Conservation (phyloP, 2,888 invertebrate genomes). For the Linnaemya vulpina region DNA sequence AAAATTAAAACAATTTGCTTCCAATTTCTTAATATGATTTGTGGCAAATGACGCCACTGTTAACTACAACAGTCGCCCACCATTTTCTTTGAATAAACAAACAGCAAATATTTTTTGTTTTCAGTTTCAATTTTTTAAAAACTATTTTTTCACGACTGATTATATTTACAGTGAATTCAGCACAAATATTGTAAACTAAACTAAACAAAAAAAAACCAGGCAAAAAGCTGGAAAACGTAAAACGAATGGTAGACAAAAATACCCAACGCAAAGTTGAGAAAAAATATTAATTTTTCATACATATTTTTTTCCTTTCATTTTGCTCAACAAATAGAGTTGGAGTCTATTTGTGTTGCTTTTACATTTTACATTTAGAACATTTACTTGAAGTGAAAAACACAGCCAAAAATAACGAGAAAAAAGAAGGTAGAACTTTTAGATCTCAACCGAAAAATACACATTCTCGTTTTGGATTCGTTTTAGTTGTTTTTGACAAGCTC, state of each 20-base stretch:
- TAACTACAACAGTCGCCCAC: conserved; percentile 14
- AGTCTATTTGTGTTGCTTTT: conserved; percentile 65
- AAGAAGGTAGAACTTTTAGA: conserved; percentile 31
- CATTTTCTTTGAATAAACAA: conserved; percentile 34
- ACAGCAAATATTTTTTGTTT: conserved; percentile 46
- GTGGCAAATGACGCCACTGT: not conserved
- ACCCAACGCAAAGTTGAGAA: conserved; percentile 26
- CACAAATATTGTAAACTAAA: conserved; percentile 57
- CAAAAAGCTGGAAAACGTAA: conserved; percentile 14
- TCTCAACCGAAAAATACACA: conserved; percentile 57
- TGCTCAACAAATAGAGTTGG: conserved; percentile 42
- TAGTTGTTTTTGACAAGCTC: conserved; percentile 73
- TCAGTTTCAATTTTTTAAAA: conserved; percentile 4
- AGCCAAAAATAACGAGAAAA: conserved; percentile 4
- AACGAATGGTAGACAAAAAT: conserved; percentile 35
- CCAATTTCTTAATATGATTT: conserved; percentile 1
- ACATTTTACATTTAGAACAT: conserved; percentile 50
- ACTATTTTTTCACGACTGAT: conserved; percentile 39
- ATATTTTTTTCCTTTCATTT: not conserved
- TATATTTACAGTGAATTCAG: conserved; percentile 63
- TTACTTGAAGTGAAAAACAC: conserved; percentile 50
- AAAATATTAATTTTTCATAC: conserved; percentile 30
- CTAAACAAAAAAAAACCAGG: conserved; percentile 21
- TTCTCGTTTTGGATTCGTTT: conserved; percentile 43
- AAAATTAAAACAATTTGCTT: not conserved